Base-by-base conservation (phyloP, 2,888 invertebrate genomes). In the Peribatodes rhomboidaria region DNA sequence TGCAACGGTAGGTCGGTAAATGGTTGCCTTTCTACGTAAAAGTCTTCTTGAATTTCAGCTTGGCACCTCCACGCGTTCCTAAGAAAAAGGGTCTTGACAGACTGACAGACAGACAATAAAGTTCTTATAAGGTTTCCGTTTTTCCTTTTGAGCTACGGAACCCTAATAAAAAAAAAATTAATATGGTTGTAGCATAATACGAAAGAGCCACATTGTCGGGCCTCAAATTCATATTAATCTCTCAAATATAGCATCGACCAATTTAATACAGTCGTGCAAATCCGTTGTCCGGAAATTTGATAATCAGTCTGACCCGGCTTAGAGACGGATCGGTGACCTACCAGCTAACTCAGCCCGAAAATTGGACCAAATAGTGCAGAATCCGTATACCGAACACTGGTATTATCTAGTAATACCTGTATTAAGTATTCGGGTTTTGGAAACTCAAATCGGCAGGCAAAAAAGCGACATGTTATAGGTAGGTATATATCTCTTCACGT, bases 271-370 rank as follows among this genome's bases (percentile, higher is more conserved):
- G 31, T 50, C 31, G 35, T 37, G 50, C 47, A 55, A 64, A 59
- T 64, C 22, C 63, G 22, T 44, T 55, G 50, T 39, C 44, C 60
- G 55, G 54, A 56, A 63, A 50, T 60, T 60, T 44, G 37, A 54
- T 60, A 58, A 65, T 65, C 55, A 33, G 18, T n/a, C 44, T 3
- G 18, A 56, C 42, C 55, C 42, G 35, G 55, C 58, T 64, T 50
- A 59, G 27, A 57, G 47, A 44, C 35, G 56, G 31, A 46, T 46
- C 46, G 42, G n/a, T 22, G 22, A 59, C 47, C 20, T 22, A 33
- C 35, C 20, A 52, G 47, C 46, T 53, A 63, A 10, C 22, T 3
- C 44, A 31, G 7, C 2, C 35, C 27, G 54, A 64, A 59, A 22
- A 54, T 55, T 27, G 10, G 8, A 16, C 18, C 11, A 49, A 59